Percentiles rank a stretch among this genome's conserved stretches.
Evolutionary conservation across 2,797 vertebrate genomes (phyloP).

Genomic region (Karalla daura): DNA sequence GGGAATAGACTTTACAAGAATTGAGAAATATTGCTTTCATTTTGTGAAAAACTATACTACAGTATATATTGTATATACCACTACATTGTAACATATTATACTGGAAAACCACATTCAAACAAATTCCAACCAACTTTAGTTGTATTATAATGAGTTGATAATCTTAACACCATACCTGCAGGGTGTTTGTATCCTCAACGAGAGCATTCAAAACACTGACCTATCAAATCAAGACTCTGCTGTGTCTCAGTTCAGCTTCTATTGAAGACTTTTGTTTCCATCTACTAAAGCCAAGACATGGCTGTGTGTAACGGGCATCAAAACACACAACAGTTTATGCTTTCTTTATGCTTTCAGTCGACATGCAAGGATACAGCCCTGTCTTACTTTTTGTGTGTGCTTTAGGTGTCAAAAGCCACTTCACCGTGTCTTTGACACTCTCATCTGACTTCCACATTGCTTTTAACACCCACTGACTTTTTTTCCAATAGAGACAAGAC

Average conservation of each 20-base stretch:
- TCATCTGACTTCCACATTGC: not conserved
- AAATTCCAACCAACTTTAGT: too few species aligned
- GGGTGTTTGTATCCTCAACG: too few species aligned
- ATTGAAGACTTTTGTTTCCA: not conserved
- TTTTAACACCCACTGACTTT: slow-evolving; percentile 11
- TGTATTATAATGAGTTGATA: too few species aligned
- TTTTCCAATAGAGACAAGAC: not conserved
- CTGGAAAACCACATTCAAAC: too few species aligned
- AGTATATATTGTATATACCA: too few species aligned
- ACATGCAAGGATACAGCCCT: not conserved
- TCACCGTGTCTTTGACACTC: not conserved
- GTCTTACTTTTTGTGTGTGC: not conserved
- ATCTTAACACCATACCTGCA: too few species aligned
- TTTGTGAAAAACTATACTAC: too few species aligned
- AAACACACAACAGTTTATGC: not conserved
- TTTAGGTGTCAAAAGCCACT: not conserved
- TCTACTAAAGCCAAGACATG: not conserved
- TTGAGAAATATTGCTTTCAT: too few species aligned
- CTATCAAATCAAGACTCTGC: not conserved
- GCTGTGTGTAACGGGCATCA: not conserved
- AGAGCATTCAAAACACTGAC: too few species aligned
- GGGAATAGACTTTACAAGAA: too few species aligned
- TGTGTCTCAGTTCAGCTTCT: not conserved
- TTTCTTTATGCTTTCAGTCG: not conserved
- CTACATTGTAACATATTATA: too few species aligned